These are phyloP conservation scores for Aurelia sp. DNA, from an alignment of 30 jellyfish, hydroid and myxozoan genomes.

Conservation along the genomic window DNA sequence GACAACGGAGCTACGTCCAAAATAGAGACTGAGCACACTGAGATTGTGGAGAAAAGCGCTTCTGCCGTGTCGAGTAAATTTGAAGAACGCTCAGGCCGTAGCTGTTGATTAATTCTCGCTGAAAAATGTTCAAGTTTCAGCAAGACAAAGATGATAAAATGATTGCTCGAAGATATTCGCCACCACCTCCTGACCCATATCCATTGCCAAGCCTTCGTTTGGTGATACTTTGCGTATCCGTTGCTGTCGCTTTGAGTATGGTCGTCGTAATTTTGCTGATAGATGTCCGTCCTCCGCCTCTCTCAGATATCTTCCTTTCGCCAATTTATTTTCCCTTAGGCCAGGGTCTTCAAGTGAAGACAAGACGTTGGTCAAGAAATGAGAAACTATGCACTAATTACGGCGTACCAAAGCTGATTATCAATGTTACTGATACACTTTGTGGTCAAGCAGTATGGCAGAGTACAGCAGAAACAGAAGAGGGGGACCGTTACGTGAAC, in stretches of 20 bases:
- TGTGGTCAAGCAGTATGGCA: constrained; percentile 99
- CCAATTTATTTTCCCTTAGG: constrained; percentile 99
- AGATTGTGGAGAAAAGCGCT: not conserved
- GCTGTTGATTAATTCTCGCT: no score
- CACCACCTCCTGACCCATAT: constrained; percentile 99
- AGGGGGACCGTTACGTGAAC: constrained; percentile 97
- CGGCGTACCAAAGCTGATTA: constrained; percentile 92
- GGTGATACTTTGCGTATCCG: constrained; percentile 96
- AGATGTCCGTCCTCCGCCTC: constrained; percentile 99
- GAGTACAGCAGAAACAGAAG: constrained; percentile 98
- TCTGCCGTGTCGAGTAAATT: not conserved
- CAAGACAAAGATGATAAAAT: constrained; percentile 74
- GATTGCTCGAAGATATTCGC: constrained; percentile 99
- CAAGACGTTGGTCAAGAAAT: constrained; percentile 97
- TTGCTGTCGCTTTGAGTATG: constrained; percentile 99
- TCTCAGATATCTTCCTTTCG: constrained; percentile 93
- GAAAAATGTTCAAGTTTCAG: constrained; percentile 71
- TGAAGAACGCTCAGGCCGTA: no score
- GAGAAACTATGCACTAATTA: constrained; percentile 89
- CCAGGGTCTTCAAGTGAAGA: constrained; percentile 89
- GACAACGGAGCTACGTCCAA: no score
- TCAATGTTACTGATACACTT: constrained; percentile 88
- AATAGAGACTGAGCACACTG: not conserved
- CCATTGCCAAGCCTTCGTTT: constrained; percentile 97
- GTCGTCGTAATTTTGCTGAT: constrained; percentile 93